These are phyloP conservation scores for Platyura marginata DNA, from an alignment of 1,140 invertebrate genomes.

Conservation along the genomic window DNA sequence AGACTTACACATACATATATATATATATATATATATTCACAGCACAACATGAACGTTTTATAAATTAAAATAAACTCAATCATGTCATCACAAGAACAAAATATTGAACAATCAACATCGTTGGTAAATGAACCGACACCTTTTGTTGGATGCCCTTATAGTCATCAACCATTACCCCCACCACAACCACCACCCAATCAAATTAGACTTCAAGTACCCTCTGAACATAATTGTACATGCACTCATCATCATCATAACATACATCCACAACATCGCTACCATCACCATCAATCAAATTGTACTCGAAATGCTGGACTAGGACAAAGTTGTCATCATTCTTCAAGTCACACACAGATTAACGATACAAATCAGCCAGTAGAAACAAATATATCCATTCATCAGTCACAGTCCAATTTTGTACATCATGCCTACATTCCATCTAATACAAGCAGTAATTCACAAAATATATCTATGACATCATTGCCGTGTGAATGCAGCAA, in stretches of 20 bases:
- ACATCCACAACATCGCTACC: not conserved
- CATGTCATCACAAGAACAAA: not conserved
- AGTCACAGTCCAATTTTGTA: not conserved
- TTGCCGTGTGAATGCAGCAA: not conserved
- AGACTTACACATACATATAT: no score
- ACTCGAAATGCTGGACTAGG: not conserved
- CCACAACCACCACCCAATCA: not conserved
- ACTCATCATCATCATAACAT: not conserved
- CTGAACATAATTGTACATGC: not conserved
- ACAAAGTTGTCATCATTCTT: not conserved
- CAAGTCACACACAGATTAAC: not conserved
- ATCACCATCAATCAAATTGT: not conserved
- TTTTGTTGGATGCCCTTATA: not conserved
- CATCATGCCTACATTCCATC: not conserved
- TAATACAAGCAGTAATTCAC: not conserved
- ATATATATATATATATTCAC: no score
- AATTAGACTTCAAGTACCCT: not conserved
- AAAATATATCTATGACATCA: no score
- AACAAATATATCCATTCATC: not conserved
- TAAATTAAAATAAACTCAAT: no score
- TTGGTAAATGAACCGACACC: not conserved
- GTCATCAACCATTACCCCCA: not conserved
- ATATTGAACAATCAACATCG: not conserved
- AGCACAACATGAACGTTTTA: no score
- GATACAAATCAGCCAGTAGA: not conserved